Evolutionary conservation across 2,888 invertebrate genomes (phyloP).

Genomic region (Ormyrus rosae): DNA sequence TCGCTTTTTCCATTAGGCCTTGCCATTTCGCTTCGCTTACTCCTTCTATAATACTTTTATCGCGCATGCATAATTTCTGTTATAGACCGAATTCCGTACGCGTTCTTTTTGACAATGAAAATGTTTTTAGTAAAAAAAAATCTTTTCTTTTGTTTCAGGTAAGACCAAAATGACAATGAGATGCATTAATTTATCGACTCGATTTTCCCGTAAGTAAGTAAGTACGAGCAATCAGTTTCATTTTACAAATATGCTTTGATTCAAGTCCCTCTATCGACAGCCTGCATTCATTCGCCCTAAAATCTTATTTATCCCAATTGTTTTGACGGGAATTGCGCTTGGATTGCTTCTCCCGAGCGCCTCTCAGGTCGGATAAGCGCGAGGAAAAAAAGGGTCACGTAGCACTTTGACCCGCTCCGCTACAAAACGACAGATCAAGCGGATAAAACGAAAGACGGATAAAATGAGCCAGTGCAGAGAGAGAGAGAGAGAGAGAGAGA

Average conservation of each 20-base stretch:
- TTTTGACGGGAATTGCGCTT: slow-evolving; percentile 51
- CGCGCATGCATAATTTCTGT: slow-evolving; percentile 1
- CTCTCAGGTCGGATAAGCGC: background rate
- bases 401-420: slow-evolving; percentile 48
- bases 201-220: slow-evolving; percentile 23
- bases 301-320: slow-evolving; percentile 52
- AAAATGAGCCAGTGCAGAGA: slow-evolving; percentile 37
- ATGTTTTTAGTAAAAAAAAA: too few species aligned
- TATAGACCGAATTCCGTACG: background rate
- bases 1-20: slow-evolving; percentile 12
- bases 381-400: slow-evolving; percentile 52
- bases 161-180: background rate
- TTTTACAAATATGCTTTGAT: slow-evolving; percentile 4
- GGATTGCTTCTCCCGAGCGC: slow-evolving; percentile 21
- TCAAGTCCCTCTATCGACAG: background rate
- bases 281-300: background rate
- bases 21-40: slow-evolving; percentile 8
- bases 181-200: background rate
- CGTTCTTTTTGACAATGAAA: background rate
- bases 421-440: slow-evolving; percentile 50
- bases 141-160: slow-evolving; percentile 24
- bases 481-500: background rate
- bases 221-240: slow-evolving; percentile 24
- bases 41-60: slow-evolving; percentile 2
- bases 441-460: slow-evolving; percentile 42